These are phyloP conservation scores for Apomyelois bistriatella DNA, from an alignment of 2,888 invertebrate species.

Conservation along the genomic window DNA sequence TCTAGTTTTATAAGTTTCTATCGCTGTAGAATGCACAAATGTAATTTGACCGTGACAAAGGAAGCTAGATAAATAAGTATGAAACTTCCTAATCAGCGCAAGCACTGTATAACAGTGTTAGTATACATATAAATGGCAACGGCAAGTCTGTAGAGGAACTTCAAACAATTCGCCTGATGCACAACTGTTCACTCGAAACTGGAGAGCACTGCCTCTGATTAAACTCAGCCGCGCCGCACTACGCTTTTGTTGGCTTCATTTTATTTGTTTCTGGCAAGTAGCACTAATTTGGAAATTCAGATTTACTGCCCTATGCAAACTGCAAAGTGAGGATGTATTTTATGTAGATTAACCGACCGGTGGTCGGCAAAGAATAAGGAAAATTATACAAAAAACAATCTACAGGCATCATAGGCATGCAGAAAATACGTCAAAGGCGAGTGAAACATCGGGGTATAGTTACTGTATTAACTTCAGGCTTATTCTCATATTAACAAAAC, in stretches of 20 bases:
- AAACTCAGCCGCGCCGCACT: constrained; percentile 41
- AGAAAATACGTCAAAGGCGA: no score
- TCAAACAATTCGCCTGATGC: constrained; percentile 17
- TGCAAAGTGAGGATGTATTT: neutral
- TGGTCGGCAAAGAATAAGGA: no score
- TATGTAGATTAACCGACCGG: neutral
- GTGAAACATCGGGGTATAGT: no score
- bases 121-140: neutral
- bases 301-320: neutral
- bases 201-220: constrained; percentile 57
- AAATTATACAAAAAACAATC: no score
- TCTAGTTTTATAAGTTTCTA: no score
- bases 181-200: constrained; percentile 40
- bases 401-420: no score
- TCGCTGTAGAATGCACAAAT: no score
- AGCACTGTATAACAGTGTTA: neutral
- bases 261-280: constrained; percentile 28
- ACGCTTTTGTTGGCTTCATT: constrained; percentile 35
- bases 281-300: constrained; percentile 15
- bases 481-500: no score
- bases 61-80: no score
- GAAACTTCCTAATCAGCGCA: no score
- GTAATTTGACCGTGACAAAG: no score
- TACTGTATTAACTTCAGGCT: no score
- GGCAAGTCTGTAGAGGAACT: constrained; percentile 4